These are phyloP conservation scores for Callyntrura sp. DNA, from an alignment of 2,888 invertebrate species.

Conservation along the genomic window DNA sequence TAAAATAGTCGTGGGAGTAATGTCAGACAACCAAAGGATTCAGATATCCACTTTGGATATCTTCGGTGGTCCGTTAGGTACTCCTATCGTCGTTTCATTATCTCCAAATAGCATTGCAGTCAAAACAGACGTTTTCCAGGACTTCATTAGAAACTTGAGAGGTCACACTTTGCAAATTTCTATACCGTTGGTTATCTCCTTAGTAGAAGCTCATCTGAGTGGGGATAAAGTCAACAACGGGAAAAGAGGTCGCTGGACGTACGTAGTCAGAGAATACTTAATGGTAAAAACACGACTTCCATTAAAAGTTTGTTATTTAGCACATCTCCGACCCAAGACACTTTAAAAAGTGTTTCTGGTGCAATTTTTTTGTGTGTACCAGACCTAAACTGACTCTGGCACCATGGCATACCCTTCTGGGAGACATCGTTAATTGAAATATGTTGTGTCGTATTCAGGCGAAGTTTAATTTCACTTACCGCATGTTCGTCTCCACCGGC, in stretches of 20 bases:
- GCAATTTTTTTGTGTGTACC: not conserved
- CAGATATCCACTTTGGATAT: conserved; percentile 23
- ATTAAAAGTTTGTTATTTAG: not conserved
- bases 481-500: conserved; percentile 75
- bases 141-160: conserved; percentile 14
- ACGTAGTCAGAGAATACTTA: conserved; percentile 32
- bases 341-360: too few species aligned
- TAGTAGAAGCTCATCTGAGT: conserved; percentile 6
- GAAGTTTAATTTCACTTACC: conserved; percentile 79
- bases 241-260: conserved; percentile 42
- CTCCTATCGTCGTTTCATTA: conserved; percentile 12
- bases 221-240: conserved; percentile 8
- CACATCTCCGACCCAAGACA: too few species aligned
- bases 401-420: not conserved
- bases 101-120: not conserved
- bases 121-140: not conserved
- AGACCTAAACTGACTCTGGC: too few species aligned
- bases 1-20: conserved; percentile 66
- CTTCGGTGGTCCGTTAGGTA: conserved; percentile 24
- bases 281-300: too few species aligned
- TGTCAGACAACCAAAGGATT: too few species aligned
- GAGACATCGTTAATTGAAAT: too few species aligned
- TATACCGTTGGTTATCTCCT: not conserved
- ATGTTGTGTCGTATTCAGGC: too few species aligned
- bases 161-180: not conserved